These are phyloP conservation scores for Taenioides sp. DNA, from an alignment of 2,797 vertebrate genomes.

Conservation along the genomic window DNA sequence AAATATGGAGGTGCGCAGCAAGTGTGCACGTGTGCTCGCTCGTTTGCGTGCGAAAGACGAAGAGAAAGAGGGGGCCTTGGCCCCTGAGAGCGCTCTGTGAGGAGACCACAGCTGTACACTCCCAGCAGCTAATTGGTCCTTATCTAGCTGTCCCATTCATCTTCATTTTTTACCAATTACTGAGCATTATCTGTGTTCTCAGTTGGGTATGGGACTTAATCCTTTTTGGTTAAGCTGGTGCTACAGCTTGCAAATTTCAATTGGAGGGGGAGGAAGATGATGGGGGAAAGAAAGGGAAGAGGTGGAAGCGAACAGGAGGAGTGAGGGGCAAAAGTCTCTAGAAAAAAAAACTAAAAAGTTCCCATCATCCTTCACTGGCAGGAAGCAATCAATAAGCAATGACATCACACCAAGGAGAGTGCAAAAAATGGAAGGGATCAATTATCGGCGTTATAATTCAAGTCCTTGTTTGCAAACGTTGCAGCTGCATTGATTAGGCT, in stretches of 20 bases:
- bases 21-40: constrained; percentile 12
- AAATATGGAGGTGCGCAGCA: constrained; percentile 8
- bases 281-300: constrained; percentile 34
- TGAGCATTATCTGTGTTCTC: constrained; percentile 99
- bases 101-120: constrained; percentile 99
- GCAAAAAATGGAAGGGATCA: constrained; percentile 70
- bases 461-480: constrained; percentile 82
- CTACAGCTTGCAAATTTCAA: constrained; percentile 99
- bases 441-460: constrained; percentile 83
- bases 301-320: constrained; percentile 33
- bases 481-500: constrained; percentile 78
- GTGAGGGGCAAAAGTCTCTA: constrained; percentile 84
- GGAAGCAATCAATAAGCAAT: constrained; percentile 73
- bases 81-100: constrained; percentile 97
- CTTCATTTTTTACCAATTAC: constrained; percentile 99
- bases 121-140: constrained; percentile 99
- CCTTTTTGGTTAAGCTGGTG: constrained; percentile 99
- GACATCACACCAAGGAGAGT: constrained; percentile 70
- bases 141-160: constrained; percentile 99
- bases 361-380: constrained; percentile 67
- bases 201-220: constrained; percentile 99
- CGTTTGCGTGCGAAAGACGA: constrained; percentile 71
- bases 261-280: constrained; percentile 78
- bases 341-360: constrained; percentile 85
- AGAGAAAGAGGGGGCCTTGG: constrained; percentile 89